phyloP scores from a whole-genome alignment of 2,113 vertebrate genomes.

The Chamaea fasciata region DNA sequence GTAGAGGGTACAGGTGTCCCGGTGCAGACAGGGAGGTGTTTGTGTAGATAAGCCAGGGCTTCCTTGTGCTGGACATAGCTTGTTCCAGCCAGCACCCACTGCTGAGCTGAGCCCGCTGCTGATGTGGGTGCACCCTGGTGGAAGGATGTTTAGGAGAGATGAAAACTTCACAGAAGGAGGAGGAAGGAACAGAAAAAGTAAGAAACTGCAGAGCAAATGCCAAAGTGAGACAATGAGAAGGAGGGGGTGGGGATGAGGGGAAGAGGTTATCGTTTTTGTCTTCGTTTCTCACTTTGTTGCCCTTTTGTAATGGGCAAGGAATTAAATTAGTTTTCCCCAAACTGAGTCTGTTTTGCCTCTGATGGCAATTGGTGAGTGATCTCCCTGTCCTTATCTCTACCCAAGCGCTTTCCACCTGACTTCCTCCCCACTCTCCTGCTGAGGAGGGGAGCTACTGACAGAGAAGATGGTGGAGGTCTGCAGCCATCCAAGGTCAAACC shows the following conservation, averaged over 20 bases:
- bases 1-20: too few species aligned
- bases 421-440: not conserved
- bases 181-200: not conserved
- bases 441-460: not conserved
- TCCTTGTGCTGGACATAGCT: not conserved
- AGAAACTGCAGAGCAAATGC: not conserved
- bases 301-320: not conserved
- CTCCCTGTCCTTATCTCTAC: not conserved
- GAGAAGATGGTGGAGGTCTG: not conserved
- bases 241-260: not conserved
- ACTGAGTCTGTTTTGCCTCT: not conserved
- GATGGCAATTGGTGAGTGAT: not conserved
- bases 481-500: not conserved
- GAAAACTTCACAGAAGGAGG: not conserved
- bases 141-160: not conserved
- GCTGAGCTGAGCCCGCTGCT: not conserved
- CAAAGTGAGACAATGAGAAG: not conserved
- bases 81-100: not conserved
- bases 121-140: rapidly evolving
- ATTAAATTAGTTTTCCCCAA: not conserved
- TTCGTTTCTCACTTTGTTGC: not conserved
- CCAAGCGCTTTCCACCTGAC: not conserved
- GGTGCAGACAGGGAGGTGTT: rapidly evolving
- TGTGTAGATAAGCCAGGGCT: not conserved
- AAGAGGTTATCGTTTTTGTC: not conserved